Percentiles rank a stretch among this genome's conserved stretches.
Conservation (phyloP, 92 coral and sea anemone genomes). For the Metridium senile region DNA sequence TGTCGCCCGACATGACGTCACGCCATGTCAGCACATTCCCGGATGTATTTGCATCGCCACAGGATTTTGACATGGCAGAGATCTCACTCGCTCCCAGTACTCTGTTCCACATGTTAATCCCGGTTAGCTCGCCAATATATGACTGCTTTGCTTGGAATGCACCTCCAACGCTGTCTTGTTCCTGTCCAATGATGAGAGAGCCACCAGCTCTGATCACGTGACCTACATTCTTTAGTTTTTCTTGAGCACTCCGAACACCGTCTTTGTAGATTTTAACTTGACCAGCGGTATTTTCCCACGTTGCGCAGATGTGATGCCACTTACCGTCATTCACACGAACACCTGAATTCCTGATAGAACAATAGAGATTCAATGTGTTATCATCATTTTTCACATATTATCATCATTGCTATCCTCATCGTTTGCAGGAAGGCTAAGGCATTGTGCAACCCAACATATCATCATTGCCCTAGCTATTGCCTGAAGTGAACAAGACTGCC, state of each 20-base stretch:
- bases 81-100: slow-evolving; percentile 34
- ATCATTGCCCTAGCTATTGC: too few relatives aligned
- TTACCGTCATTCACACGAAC: slow-evolving; percentile 41
- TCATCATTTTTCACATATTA: too few relatives aligned
- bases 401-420: too few relatives aligned
- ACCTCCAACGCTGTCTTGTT: slow-evolving; percentile 34
- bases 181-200: slow-evolving; percentile 42
- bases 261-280: slow-evolving; percentile 40
- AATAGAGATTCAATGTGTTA: not conserved
- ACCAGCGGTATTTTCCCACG: slow-evolving; percentile 49
- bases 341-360: not conserved
- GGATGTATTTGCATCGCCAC: not conserved
- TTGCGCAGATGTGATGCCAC: slow-evolving; percentile 57
- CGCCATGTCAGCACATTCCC: slow-evolving; percentile 35
- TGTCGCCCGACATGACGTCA: slow-evolving; percentile 20
- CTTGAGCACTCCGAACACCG: slow-evolving; percentile 15
- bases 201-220: slow-evolving; percentile 28
- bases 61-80: slow-evolving; percentile 21
- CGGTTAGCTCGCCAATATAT: slow-evolving; percentile 40
- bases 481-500: too few relatives aligned
- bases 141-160: slow-evolving; percentile 5
- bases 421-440: not conserved
- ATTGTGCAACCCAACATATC: too few relatives aligned
- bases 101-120: slow-evolving; percentile 45
- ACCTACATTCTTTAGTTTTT: slow-evolving; percentile 26